phyloP scores from a whole-genome alignment of 2,888 invertebrate species.

The Sericinus montela region DNA sequence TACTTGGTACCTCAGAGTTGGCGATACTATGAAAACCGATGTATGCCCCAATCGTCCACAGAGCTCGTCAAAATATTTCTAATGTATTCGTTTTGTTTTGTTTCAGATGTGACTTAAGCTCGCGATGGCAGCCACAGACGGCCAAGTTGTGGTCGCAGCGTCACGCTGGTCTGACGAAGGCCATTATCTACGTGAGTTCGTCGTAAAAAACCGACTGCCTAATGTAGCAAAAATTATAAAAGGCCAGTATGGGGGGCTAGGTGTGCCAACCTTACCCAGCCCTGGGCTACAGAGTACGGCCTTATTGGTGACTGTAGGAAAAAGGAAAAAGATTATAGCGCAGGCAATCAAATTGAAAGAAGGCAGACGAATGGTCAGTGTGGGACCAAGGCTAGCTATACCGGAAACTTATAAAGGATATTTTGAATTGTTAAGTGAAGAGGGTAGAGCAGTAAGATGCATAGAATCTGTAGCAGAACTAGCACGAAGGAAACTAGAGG shows the following conservation, averaged over 20 bases:
- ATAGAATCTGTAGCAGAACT: slow-evolving; percentile 93
- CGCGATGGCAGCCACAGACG: slow-evolving; percentile 93
- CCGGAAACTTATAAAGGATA: slow-evolving; percentile 95
- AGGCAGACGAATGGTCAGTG: slow-evolving; percentile 88
- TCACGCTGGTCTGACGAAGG: slow-evolving; percentile 88
- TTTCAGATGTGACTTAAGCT: slow-evolving; percentile 77
- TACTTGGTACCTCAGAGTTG: too few relatives aligned
- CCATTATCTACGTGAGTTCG: slow-evolving; percentile 85
- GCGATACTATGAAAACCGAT: too few relatives aligned
- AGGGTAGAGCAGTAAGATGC: slow-evolving; percentile 93
- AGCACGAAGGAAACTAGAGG: slow-evolving; percentile 85
- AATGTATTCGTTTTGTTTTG: slow-evolving; percentile 6
- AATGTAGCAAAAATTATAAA: slow-evolving; percentile 94
- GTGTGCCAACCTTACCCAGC: slow-evolving; percentile 92
- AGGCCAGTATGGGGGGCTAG: slow-evolving; percentile 95
- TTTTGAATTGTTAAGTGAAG: slow-evolving; percentile 96
- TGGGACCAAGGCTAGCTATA: slow-evolving; percentile 91
- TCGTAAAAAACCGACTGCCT: slow-evolving; percentile 87
- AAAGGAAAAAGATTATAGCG: slow-evolving; percentile 91
- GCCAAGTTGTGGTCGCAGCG: slow-evolving; percentile 92
- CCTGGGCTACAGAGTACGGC: slow-evolving; percentile 93
- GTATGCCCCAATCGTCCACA: too few relatives aligned
- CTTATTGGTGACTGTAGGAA: slow-evolving; percentile 90
- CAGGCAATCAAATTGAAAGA: slow-evolving; percentile 95
- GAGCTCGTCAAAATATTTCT: too few relatives aligned